A percentile compares a stretch with the other conserved stretches of the same genome.
Conservation (phyloP, 2,113 vertebrate genomes). For the Neogale vison region DNA sequence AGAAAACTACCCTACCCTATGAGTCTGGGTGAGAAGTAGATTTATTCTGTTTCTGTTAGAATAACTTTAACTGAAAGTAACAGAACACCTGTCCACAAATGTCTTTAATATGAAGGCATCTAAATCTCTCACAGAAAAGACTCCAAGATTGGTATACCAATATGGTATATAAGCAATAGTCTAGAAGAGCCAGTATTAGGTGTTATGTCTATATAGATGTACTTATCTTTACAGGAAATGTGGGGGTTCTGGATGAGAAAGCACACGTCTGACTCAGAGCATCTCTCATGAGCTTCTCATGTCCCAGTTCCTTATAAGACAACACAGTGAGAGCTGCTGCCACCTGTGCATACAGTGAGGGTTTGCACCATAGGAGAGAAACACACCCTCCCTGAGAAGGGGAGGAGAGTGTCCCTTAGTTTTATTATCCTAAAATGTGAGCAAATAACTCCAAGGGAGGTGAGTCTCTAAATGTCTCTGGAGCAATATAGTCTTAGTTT, state of each 20-base stretch:
- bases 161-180: accelerated
- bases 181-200: not conserved
- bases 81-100: not conserved
- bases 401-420: not conserved
- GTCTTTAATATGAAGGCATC: not conserved
- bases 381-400: not conserved
- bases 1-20: not conserved
- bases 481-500: not conserved
- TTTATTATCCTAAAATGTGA: not conserved
- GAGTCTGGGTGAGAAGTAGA: not conserved
- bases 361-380: not conserved
- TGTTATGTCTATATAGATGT: not conserved
- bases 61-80: not conserved
- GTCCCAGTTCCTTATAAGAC: not conserved
- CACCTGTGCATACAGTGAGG: not conserved
- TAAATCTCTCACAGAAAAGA: not conserved
- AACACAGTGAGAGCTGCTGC: not conserved
- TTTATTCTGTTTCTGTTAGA: not conserved
- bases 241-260: not conserved
- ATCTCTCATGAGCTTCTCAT: not conserved
- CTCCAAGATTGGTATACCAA: not conserved
- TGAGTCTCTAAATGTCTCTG: not conserved
- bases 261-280: not conserved
- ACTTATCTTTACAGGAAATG: not conserved
- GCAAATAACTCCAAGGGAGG: not conserved